Percentiles rank a stretch among this genome's conserved stretches.
Evolutionary conservation across 1,140 invertebrate genomes (phyloP).

Genomic region (Scaptomyza pallida): DNA sequence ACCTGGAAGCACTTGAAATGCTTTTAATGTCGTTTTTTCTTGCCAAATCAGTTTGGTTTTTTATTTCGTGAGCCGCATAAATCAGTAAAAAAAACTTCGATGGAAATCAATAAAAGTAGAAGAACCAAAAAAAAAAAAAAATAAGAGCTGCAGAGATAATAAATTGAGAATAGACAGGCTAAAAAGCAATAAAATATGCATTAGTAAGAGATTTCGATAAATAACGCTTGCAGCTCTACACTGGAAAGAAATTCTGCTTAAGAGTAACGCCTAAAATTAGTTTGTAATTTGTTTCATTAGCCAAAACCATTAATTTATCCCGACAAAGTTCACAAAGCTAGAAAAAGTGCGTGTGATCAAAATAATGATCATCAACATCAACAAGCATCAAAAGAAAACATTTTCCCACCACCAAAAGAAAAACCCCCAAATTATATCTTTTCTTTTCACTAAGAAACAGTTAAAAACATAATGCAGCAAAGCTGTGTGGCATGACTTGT

Average conservation of each 20-base stretch:
- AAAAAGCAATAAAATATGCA: conserved; percentile 48
- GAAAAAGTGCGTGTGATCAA: neutral
- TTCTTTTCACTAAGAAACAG: conserved; percentile 14
- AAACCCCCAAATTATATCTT: conserved; percentile 49
- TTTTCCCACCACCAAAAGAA: conserved; percentile 70
- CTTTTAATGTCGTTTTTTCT: conserved; percentile 51
- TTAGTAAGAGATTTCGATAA: conserved; percentile 2
- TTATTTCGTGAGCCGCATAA: conserved; percentile 59
- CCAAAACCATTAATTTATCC: conserved; percentile 52
- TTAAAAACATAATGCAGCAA: conserved; percentile 13
- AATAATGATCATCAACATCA: no score
- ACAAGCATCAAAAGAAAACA: conserved; percentile 74
- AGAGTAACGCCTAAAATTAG: conserved; percentile 28
- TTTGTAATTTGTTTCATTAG: conserved; percentile 50
- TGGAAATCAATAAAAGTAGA: conserved; percentile 44
- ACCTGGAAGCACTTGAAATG: conserved; percentile 53
- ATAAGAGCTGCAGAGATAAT: conserved; percentile 47
- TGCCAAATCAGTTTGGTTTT: conserved; percentile 79
- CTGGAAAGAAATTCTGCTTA: neutral
- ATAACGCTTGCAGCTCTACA: neutral
- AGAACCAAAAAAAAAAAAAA: neutral
- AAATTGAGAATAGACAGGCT: conserved; percentile 46
- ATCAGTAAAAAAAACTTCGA: conserved; percentile 43
- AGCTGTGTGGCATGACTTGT: neutral
- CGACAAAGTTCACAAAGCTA: conserved; percentile 13